These are phyloP conservation scores for Gila robusta DNA, from an alignment of 2,797 vertebrate species.

Conservation along the genomic window DNA sequence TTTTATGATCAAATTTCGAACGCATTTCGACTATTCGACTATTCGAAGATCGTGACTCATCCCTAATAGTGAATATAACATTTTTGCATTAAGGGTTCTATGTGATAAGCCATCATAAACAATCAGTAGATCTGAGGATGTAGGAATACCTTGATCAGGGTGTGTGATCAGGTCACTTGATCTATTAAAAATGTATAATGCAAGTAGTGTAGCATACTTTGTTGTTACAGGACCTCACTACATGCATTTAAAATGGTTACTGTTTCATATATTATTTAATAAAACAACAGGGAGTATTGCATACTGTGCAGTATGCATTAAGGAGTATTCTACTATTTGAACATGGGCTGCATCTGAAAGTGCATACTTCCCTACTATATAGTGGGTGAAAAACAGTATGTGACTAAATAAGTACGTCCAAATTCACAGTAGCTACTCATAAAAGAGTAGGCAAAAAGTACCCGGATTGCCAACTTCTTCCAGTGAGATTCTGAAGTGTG, in stretches of 20 bases:
- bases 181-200: not conserved
- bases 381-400: too few species aligned
- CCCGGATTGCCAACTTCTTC: too few species aligned
- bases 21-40: too few species aligned
- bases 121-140: not conserved
- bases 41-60: too few species aligned
- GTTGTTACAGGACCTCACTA: not conserved
- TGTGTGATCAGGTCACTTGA: not conserved
- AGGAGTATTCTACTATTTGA: not conserved
- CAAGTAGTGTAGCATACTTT: not conserved
- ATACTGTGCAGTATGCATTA: not conserved
- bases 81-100: not conserved
- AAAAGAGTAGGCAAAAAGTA: too few species aligned
- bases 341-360: not conserved
- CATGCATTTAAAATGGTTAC: not conserved
- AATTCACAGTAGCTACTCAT: too few species aligned
- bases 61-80: constrained; percentile 3
- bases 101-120: not conserved
- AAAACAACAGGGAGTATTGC: not conserved
- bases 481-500: too few species aligned
- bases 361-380: too few species aligned
- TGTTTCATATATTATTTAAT: not conserved
- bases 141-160: not conserved
- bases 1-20: too few species aligned
- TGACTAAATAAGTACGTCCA: too few species aligned